Evolutionary conservation across 2,113 vertebrate genomes (phyloP), one percentile per base, ranked within the genome.

Genomic region (Gnathonemus longibarbis): DNA sequence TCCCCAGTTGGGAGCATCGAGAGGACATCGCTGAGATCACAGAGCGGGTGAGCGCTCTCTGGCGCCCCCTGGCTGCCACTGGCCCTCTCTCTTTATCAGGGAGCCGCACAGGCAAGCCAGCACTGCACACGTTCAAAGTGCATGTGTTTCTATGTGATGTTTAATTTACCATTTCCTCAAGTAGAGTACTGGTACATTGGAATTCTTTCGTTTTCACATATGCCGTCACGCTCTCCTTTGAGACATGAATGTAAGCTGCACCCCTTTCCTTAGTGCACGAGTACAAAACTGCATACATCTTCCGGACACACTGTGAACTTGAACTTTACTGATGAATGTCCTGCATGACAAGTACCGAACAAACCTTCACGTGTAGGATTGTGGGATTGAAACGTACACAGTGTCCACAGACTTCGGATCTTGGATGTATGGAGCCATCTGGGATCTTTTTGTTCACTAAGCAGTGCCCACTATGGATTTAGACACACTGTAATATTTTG

Each of bases 11-110:
- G 98, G 98, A 99, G 91, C 97, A 99, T 94, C 94, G 98, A 50
- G 98, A 99, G 93, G 98, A 99, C 77, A 97, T 99, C 0, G 97
- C 98, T 0, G 97, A 99, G 92, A 98, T 99, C 95, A 98, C 98
- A 1, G 98, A 99, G 93, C 96, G 96, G 97, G 98, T 99, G 93
- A 95, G 93, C 10, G 0, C 35, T 56, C 86, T 21, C 45, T 21
- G 56, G 45, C 24, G 24, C 6, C 87, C 56, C 87, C 52, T 58
- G 35, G 24, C 8, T 1, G 52, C 39, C n/a, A 13, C 62, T 3
- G 58, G 31, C 31, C 21, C 52, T 62, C 9, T 56, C 31, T 27
- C 58, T 27, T 52, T 21, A 83, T 45, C 31, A 13, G 77, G 31
- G 35, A 19, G 11, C 27, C 31, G 3, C 11, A 31, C 39, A 80